Evolutionary conservation across 2,888 invertebrate genomes (phyloP).

Genomic region (Lasioglossum morio): DNA sequence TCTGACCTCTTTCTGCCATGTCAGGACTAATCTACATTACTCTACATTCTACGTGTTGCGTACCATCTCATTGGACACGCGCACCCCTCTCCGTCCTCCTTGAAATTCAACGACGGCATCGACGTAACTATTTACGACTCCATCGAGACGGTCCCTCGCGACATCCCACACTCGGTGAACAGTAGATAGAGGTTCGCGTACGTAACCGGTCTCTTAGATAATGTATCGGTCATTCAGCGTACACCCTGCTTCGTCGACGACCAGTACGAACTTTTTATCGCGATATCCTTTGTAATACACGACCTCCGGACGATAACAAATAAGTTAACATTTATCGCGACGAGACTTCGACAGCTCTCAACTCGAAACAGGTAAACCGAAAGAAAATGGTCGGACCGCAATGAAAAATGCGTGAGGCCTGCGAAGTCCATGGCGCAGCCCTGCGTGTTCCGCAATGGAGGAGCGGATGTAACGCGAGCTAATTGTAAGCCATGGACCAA

Average conservation of each 20-base stretch:
- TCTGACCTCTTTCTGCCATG: conserved; percentile 10
- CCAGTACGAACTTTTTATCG: neutral
- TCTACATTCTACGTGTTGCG: conserved; percentile 32
- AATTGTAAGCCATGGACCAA: conserved; percentile 7
- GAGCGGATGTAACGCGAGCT: neutral
- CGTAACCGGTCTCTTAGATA: conserved; percentile 32
- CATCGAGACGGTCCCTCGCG: conserved; percentile 27
- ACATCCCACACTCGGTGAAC: conserved; percentile 31
- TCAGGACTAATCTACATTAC: conserved; percentile 39
- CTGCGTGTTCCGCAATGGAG: neutral
- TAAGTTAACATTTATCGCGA: neutral
- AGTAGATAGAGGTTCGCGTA: conserved; percentile 27
- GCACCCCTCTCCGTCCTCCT: neutral
- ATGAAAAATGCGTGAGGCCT: neutral
- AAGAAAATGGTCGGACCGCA: neutral
- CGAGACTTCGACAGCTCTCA: neutral
- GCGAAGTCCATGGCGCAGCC: neutral
- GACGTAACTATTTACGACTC: conserved; percentile 50
- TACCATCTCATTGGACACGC: conserved; percentile 23
- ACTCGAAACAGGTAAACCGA: neutral
- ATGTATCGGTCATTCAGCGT: conserved; percentile 41
- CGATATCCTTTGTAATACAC: neutral
- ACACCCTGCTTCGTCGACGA: neutral
- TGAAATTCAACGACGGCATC: conserved; percentile 47
- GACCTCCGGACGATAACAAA: neutral